phyloP scores from a whole-genome alignment of 2,797 vertebrate genomes.

The Acridotheres tristis region DNA sequence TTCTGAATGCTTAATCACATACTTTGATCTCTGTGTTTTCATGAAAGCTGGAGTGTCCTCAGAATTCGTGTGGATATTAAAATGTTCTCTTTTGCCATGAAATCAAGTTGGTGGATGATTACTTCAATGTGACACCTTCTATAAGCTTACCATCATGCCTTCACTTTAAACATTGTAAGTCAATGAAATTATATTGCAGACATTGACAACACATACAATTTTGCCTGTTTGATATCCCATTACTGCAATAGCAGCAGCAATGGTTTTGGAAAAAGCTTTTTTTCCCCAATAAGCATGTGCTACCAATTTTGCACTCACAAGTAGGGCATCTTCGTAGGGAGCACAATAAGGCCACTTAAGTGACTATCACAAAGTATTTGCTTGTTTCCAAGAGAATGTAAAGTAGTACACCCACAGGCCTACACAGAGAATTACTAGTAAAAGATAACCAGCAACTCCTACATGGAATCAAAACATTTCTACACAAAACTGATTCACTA shows the following conservation, averaged over 20 bases:
- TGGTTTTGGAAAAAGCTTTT: conserved; percentile 35
- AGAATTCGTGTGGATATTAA: not conserved
- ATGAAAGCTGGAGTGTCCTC: not conserved
- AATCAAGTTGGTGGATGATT: conserved; percentile 59
- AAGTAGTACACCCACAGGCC: not conserved
- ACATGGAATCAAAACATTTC: not conserved
- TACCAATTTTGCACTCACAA: not conserved
- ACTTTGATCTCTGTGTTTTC: conserved; percentile 9
- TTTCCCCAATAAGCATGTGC: not conserved
- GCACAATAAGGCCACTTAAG: conserved; percentile 31
- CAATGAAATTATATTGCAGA: conserved; percentile 75
- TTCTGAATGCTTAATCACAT: not conserved
- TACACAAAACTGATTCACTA: not conserved
- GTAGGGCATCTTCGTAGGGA: conserved; percentile 29
- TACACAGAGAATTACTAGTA: not conserved
- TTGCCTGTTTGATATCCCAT: conserved; percentile 72
- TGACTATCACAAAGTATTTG: conserved; percentile 16
- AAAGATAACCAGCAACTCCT: not conserved
- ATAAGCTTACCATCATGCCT: conserved; percentile 68
- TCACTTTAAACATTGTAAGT: conserved; percentile 69
- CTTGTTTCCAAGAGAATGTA: not conserved
- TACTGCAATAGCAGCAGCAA: conserved; percentile 51
- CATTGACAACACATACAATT: conserved; percentile 72
- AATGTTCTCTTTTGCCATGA: conserved; percentile 56
- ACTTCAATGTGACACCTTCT: conserved; percentile 65